phyloP scores from a whole-genome alignment of 1,140 invertebrate genomes.

The Caenorhabditis brenneri region DNA sequence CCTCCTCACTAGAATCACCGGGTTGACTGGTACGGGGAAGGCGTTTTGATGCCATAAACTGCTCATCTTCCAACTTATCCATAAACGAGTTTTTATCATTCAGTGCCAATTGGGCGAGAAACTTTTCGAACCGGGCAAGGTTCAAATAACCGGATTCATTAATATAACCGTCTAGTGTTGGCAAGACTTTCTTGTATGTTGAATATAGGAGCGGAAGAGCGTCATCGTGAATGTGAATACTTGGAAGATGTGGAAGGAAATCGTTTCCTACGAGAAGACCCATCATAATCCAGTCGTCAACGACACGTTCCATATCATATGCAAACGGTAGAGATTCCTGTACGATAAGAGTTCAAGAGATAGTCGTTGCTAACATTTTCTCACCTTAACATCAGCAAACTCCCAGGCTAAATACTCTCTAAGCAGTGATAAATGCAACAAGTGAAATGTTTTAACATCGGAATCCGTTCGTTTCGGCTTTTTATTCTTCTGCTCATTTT shows the following conservation, averaged over 20 bases:
- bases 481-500: constrained; percentile 85
- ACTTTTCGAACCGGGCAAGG: constrained; percentile 83
- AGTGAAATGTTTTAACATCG: constrained; percentile 88
- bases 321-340: constrained; percentile 76
- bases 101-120: constrained; percentile 80
- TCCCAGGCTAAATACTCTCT: constrained; percentile 91
- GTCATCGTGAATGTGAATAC: constrained; percentile 88
- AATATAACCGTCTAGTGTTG: constrained; percentile 86
- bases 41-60: constrained; percentile 83
- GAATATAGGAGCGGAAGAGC: constrained; percentile 85
- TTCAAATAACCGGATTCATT: constrained; percentile 87
- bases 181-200: constrained; percentile 85
- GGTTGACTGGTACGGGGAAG: constrained; percentile 65
- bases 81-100: constrained; percentile 85
- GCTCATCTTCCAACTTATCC: constrained; percentile 83
- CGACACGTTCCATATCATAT: constrained; percentile 80
- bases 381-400: constrained; percentile 81
- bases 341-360: constrained; percentile 14
- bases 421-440: constrained; percentile 87
- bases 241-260: constrained; percentile 94
- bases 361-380: not conserved
- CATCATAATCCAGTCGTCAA: constrained; percentile 99
- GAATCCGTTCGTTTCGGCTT: constrained; percentile 45
- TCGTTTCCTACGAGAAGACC: constrained; percentile 99
- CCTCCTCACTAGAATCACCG: constrained; percentile 49